Base-by-base conservation (phyloP, 2,113 vertebrate genomes). In the Cygnus buccinator region DNA sequence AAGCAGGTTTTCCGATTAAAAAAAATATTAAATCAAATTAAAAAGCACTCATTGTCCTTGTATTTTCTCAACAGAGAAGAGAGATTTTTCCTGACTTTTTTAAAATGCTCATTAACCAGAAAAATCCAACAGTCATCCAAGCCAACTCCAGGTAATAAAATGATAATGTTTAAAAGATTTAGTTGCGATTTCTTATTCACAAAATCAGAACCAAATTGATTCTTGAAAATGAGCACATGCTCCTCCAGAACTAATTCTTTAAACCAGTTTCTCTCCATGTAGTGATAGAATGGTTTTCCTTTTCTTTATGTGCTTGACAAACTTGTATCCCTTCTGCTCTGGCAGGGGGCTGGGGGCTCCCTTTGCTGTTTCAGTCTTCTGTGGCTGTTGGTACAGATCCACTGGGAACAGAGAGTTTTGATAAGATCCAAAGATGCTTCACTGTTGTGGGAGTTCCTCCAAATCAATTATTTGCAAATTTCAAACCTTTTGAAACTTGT, bases 391-490 rank as follows among this genome's bases (percentile, higher is more conserved):
- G 63, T 19, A 41, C 75, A 76, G 82, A 88, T 44, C 85, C 59
- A 46, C 59, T 29, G 22, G 1, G 59, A 13, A 87, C n/a, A 80
- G 13, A 66, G 83, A 54, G 89, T 41, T 94, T 82, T 80, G 93
- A 84, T 55, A 86, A 80, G 79, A 70, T 73, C 92, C 92, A 84
- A 70, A 71, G 63, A 88, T 83, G 63, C 58, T 71, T 66, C 59
- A 12, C 46, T 85, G 71, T 46, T 90, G 82, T 89, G 92, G 90
- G 93, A 94, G 35, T 43, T 88, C 83, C 85, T 95, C 93, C 92
- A 95, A 90, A 93, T 90, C 55, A 95, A 95, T 86, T 91, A 94
- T 91, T 92, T 97, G 83, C 73, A 84, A 92, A 88, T 84, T 84
- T 84, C 79, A 85, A 94, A 81, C 83, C 88, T 96, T 96, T 93